These are phyloP conservation scores for Dendronephthya gigantea DNA, from an alignment of 64 coral and sea anemone species.

Conservation along the genomic window DNA sequence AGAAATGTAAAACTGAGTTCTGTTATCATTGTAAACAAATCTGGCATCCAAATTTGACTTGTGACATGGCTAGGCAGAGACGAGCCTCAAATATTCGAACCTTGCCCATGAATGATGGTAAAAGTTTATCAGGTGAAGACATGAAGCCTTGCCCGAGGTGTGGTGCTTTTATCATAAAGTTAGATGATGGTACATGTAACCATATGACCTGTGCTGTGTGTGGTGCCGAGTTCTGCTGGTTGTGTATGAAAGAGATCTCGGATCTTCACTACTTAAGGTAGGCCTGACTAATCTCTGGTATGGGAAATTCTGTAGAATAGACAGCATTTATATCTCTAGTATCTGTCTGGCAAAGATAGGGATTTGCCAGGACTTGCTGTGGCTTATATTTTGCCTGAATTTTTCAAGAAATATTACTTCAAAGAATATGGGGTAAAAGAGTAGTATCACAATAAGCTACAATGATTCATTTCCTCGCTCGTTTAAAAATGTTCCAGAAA, in stretches of 20 bases:
- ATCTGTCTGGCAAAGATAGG: too few species aligned
- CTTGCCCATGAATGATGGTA: constrained; percentile 52
- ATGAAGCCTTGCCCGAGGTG: constrained; percentile 97
- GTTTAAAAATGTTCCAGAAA: too few species aligned
- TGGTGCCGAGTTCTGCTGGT: constrained; percentile 99
- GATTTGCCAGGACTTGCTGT: too few species aligned
- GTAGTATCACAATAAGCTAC: too few species aligned
- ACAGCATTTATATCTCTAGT: too few species aligned
- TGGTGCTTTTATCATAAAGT: constrained; percentile 96
- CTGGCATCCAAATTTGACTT: constrained; percentile 98
- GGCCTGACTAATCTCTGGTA: too few species aligned
- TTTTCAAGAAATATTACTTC: too few species aligned
- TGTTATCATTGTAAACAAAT: constrained; percentile 98
- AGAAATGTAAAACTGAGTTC: constrained; percentile 96
- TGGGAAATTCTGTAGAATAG: too few species aligned
- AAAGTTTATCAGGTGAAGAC: constrained; percentile 66
- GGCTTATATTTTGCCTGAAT: too few species aligned
- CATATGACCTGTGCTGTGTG: constrained; percentile 99
- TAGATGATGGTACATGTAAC: constrained; percentile 98
- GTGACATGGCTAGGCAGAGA: constrained; percentile 72
- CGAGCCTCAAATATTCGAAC: constrained; percentile 84
- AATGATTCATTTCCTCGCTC: too few species aligned
- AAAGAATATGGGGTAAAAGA: too few species aligned
- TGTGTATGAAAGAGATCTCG: constrained; percentile 99
- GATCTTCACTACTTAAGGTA: constrained; percentile 99